Percentiles rank a stretch among this genome's conserved stretches.
Evolutionary conservation across 2,797 vertebrate genomes (phyloP).

Genomic region (Protosalanx chinensis): DNA sequence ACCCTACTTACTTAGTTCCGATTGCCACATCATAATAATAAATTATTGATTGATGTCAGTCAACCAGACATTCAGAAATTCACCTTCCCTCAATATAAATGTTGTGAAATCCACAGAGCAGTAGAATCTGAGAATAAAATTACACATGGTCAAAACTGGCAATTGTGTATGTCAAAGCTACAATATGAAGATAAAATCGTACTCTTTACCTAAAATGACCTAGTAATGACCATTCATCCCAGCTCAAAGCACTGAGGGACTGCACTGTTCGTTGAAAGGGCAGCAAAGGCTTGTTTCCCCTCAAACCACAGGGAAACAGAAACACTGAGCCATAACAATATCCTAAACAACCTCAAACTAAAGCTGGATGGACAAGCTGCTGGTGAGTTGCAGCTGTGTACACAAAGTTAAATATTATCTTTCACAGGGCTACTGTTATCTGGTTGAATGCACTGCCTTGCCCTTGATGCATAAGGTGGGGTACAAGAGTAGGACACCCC

Average conservation of each 20-base stretch:
- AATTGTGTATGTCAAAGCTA: not conserved
- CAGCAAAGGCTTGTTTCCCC: not conserved
- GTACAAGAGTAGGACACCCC: not conserved
- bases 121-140: not conserved
- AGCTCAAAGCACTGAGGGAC: not conserved
- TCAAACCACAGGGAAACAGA: conserved; percentile 3
- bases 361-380: not conserved
- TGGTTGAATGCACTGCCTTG: not conserved
- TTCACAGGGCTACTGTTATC: not conserved
- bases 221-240: conserved; percentile 49
- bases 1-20: conserved; percentile 16
- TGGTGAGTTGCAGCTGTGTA: conserved; percentile 23
- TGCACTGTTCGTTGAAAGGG: not conserved
- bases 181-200: conserved; percentile 39
- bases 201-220: conserved; percentile 51
- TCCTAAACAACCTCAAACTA: conserved; percentile 9
- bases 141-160: not conserved
- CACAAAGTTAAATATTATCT: conserved; percentile 18
- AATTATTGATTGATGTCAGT: no score
- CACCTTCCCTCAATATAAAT: no score
- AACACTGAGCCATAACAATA: conserved; percentile 9
- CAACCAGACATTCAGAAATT: not conserved
- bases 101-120: not conserved
- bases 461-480: not conserved
- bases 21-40: conserved; percentile 8